Percentiles rank a stretch among this genome's conserved stretches.
These are phyloP conservation scores for Steatornis caripensis DNA, from an alignment of 2,113 vertebrate species.

Conservation along the genomic window DNA sequence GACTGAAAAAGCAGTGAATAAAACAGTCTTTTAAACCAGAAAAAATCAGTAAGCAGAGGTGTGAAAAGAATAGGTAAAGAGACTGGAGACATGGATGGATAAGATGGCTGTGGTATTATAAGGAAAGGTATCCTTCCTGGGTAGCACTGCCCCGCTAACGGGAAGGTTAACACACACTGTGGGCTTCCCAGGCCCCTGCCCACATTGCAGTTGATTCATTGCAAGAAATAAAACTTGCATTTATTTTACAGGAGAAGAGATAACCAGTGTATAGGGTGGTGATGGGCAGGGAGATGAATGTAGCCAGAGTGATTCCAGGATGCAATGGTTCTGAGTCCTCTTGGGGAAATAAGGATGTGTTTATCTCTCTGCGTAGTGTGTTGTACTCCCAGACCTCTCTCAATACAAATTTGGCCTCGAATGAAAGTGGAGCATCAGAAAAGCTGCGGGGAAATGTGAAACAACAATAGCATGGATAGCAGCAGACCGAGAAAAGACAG, in stretches of 20 bases:
- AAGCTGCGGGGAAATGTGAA: neutral
- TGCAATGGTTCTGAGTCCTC: neutral
- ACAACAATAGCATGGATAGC: neutral
- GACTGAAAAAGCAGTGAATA: neutral
- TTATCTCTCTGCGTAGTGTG: neutral
- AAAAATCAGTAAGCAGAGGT: neutral
- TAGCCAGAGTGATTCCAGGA: neutral
- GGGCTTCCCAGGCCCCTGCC: neutral
- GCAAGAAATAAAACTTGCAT: neutral
- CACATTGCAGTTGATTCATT: neutral
- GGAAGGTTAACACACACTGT: neutral
- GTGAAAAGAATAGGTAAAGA: neutral
- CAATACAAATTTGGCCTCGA: fast-evolving
- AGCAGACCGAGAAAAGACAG: neutral
- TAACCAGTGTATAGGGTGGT: neutral
- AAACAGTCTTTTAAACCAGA: neutral
- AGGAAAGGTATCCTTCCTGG: neutral
- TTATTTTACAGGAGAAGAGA: neutral
- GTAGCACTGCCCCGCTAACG: neutral
- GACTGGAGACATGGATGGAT: neutral
- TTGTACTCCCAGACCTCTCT: neutral
- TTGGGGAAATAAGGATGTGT: neutral
- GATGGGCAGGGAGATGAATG: neutral
- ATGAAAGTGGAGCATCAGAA: neutral
- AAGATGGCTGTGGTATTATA: neutral